Evolutionary conservation across 2,888 invertebrate species (phyloP).

Genomic region (Drosophila suboccidentalis): DNA sequence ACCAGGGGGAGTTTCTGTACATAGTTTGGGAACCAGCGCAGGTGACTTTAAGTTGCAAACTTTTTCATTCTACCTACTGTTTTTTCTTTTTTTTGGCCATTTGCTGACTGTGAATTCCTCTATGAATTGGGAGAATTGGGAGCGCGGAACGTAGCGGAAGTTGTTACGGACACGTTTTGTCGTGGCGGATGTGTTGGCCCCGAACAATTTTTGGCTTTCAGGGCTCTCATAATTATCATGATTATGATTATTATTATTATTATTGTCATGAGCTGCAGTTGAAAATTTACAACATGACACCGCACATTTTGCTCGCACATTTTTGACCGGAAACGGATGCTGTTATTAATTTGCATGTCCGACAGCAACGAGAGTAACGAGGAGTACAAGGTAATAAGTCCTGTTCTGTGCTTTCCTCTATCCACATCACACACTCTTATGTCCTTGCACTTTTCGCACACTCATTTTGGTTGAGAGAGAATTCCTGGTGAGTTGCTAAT

Average conservation of each 20-base stretch:
- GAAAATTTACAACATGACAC: constrained; percentile 27
- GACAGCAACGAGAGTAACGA: constrained; percentile 29
- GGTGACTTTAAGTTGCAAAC: constrained; percentile 75
- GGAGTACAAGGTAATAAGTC: constrained; percentile 37
- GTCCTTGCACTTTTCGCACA: constrained; percentile 27
- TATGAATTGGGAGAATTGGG: background rate
- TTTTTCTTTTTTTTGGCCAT: constrained; percentile 22
- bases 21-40: constrained; percentile 75
- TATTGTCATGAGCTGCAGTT: constrained; percentile 22
- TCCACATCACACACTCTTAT: background rate
- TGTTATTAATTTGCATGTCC: constrained; percentile 80
- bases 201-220: constrained; percentile 41
- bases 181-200: constrained; percentile 56
- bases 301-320: constrained; percentile 36
- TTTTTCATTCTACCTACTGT: constrained; percentile 71
- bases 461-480: constrained; percentile 6
- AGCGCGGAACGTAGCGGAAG: constrained; percentile 51
- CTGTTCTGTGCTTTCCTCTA: background rate
- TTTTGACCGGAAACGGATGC: constrained; percentile 78
- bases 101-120: constrained; percentile 11
- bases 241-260: constrained; percentile 58
- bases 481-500: constrained; percentile 56
- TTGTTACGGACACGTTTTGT: constrained; percentile 77
- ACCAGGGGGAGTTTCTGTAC: background rate
- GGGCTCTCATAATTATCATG: constrained; percentile 55